These are phyloP conservation scores for Salvelinus namaycush DNA, from an alignment of 2,113 vertebrate genomes.

Conservation along the genomic window DNA sequence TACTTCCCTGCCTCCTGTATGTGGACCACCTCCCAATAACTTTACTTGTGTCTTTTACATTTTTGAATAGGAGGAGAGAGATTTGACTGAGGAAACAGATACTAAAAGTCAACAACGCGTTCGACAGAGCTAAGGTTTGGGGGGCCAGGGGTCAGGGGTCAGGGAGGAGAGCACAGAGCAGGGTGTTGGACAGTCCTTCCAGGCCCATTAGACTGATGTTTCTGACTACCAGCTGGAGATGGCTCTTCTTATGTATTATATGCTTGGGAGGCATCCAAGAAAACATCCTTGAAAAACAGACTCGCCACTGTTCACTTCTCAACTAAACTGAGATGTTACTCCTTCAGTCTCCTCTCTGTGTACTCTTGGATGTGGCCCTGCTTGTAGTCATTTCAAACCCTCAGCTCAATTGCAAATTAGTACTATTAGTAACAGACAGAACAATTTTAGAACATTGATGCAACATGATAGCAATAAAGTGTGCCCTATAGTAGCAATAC, in stretches of 20 bases:
- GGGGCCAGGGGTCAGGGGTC: slow-evolving; percentile 43
- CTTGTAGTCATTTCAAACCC: slow-evolving; percentile 13
- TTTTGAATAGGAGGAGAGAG: neutral
- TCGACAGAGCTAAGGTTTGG: slow-evolving; percentile 6
- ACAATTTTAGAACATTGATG: slow-evolving; percentile 36
- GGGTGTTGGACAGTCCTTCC: slow-evolving; percentile 52
- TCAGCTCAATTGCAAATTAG: slow-evolving; percentile 47
- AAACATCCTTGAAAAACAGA: slow-evolving; percentile 76
- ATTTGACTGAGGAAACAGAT: neutral
- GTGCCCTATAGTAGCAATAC: neutral
- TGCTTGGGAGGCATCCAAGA: slow-evolving; percentile 70
- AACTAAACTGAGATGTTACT: slow-evolving; percentile 73
- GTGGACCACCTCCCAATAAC: neutral
- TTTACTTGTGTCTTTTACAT: neutral
- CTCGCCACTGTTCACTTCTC: slow-evolving; percentile 71
- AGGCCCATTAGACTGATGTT: slow-evolving; percentile 70
- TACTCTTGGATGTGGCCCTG: slow-evolving; percentile 29
- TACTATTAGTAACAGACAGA: slow-evolving; percentile 48
- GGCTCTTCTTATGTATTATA: slow-evolving; percentile 62
- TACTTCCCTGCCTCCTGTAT: neutral
- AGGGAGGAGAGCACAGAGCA: neutral
- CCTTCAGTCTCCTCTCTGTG: neutral
- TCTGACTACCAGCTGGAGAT: slow-evolving; percentile 67
- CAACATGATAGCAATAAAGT: slow-evolving; percentile 36
- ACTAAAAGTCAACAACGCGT: neutral